phyloP scores from a whole-genome alignment of 2,113 vertebrate species.

The Origma solitaria region DNA sequence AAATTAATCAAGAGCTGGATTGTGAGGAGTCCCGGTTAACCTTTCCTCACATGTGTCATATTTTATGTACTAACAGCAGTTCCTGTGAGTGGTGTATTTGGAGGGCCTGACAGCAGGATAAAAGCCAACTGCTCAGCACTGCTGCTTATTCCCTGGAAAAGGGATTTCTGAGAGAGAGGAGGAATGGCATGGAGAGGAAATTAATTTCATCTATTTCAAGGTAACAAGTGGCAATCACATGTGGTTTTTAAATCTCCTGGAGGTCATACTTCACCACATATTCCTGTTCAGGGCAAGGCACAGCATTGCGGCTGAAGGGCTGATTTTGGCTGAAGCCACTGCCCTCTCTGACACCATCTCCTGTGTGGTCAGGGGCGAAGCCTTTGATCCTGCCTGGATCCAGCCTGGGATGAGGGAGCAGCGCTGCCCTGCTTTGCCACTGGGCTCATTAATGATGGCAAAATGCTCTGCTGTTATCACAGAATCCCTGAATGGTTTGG shows the following conservation, averaged over 20 bases:
- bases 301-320: background rate
- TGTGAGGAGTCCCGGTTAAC: background rate
- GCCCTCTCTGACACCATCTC: background rate
- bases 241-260: background rate
- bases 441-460: background rate
- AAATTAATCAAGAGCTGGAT: background rate
- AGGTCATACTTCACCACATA: fast-evolving
- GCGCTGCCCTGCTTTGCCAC: too few relatives aligned
- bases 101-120: background rate
- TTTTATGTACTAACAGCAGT: background rate
- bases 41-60: background rate
- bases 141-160: background rate
- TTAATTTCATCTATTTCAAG: background rate
- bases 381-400: background rate
- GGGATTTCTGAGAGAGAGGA: background rate
- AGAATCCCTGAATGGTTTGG: background rate
- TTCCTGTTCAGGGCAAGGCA: background rate
- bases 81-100: background rate
- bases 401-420: background rate
- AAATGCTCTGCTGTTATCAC: fast-evolving
- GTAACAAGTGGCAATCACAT: background rate
- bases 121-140: background rate
- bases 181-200: background rate
- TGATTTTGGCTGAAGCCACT: background rate
- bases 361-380: background rate